Percentiles rank a stretch among this genome's conserved stretches.
These are phyloP conservation scores for Synchiropus splendidus DNA, from an alignment of 2,113 vertebrate species.

Conservation along the genomic window DNA sequence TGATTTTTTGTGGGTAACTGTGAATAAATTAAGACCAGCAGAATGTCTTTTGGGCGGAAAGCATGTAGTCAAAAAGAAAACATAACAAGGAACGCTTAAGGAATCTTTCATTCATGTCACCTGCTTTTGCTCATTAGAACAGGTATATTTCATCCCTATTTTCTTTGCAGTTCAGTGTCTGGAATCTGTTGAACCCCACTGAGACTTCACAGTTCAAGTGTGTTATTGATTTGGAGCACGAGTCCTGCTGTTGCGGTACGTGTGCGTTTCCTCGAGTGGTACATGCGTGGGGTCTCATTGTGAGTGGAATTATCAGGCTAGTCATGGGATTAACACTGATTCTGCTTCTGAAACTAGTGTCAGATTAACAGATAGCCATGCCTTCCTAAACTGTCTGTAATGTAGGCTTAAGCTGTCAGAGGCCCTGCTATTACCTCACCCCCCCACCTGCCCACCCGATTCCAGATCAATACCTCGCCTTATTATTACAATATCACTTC, in stretches of 20 bases:
- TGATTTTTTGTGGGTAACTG: no score
- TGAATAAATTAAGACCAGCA: no score
- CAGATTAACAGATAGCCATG: conserved; percentile 66
- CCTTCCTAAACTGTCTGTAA: conserved; percentile 63
- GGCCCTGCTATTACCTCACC: conserved; percentile 32
- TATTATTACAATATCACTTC: conserved; percentile 6
- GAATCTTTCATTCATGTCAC: no score
- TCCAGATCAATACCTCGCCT: conserved; percentile 14
- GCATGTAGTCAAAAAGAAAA: no score
- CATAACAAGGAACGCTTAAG: no score
- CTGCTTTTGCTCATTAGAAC: no score
- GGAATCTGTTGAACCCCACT: conserved; percentile 1
- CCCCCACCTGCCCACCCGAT: conserved; percentile 6
- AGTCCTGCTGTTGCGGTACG: conserved; percentile 18
- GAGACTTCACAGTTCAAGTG: conserved; percentile 19
- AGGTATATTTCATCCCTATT: no score
- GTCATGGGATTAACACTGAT: conserved; percentile 66
- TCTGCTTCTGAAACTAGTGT: conserved; percentile 63
- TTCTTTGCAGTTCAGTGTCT: no score
- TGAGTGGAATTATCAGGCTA: conserved; percentile 62
- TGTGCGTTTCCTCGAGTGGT: conserved; percentile 28
- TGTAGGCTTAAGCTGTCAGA: conserved; percentile 58
- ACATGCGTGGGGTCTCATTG: conserved; percentile 40
- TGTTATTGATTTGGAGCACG: conserved; percentile 41
- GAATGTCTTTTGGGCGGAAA: no score